Base-by-base conservation (phyloP, 1,140 invertebrate genomes). In the Drosophila burlai region DNA sequence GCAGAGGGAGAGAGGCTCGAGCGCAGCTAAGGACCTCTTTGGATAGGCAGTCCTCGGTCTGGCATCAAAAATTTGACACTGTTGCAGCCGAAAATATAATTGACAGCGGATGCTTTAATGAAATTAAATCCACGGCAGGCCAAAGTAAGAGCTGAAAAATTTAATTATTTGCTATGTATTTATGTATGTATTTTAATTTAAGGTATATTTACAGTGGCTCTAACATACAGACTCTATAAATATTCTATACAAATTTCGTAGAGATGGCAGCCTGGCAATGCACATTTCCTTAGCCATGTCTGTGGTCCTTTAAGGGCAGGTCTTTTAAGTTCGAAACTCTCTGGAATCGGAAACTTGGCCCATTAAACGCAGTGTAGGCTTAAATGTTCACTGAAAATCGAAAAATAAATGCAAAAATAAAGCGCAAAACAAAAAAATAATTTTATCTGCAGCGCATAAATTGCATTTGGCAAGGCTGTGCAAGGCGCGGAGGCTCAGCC, bases 401-500 rank as follows among this genome's bases (percentile, higher is more conserved):
- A 57, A 58, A 54, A 42, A 57, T 38, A 31, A 34, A 47, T 26
- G 47, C 38, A 24, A 16, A 52, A 58, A 54, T 36, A n/a, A 49
- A n/a, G 13, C 16, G 45, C 18, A 49, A 47, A 58, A 55, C 69
- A 59, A 72, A 63, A 87, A 87, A 75, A 73, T 71, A 65, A 69
- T 68, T 71, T 90, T 89, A 89, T 89, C 84, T 89, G 81, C 75
- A 43, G 49, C 52, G 65, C 72, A 90, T 91, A 86, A 83, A 86
- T 91, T 91, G 74, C 55, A 78, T 91, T 87, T 87, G 71, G 77
- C 69, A 72, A 83, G 50, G 71, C 72, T 40, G 15, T 58, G 49
- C 43, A 58, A 38, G 42, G 21, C 68, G 55, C 46, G 36, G 11
- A 45, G 49, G 26, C 18, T 10, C 29, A 38, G 10, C 29, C 15